Conservation (phyloP, 2,113 vertebrate genomes). For the Apteryx owenii region DNA sequence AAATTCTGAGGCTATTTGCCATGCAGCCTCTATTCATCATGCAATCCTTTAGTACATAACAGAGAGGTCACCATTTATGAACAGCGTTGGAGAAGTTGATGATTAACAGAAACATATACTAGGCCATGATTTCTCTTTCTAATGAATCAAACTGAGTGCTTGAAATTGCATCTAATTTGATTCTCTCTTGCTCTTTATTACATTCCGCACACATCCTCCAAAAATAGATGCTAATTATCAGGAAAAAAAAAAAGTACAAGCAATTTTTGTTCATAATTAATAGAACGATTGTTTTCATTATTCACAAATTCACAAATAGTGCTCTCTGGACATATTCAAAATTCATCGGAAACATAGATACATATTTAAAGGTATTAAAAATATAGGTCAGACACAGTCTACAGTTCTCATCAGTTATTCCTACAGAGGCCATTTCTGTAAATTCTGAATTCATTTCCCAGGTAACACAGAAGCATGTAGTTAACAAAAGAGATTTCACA, state of each 20-base stretch:
- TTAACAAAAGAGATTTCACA: background rate
- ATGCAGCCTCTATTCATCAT: background rate
- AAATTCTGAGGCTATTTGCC: background rate
- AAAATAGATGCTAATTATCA: background rate
- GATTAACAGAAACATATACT: background rate
- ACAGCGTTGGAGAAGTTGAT: background rate
- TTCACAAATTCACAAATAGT: background rate
- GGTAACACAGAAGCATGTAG: background rate
- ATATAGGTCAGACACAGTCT: background rate
- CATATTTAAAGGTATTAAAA: conserved; percentile 16
- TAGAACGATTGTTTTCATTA: background rate
- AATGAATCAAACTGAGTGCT: background rate
- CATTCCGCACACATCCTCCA: background rate
- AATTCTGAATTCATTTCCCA: conserved; percentile 1
- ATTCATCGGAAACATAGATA: background rate
- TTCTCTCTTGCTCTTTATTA: background rate
- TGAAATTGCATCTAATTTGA: background rate
- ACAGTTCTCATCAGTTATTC: background rate
- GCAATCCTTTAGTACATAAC: background rate
- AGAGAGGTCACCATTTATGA: background rate
- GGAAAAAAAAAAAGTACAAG: background rate
- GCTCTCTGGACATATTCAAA: background rate
- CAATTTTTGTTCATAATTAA: background rate
- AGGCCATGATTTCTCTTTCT: background rate
- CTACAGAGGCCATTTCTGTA: background rate